Percentiles rank a stretch among this genome's conserved stretches.
Evolutionary conservation across 2,888 invertebrate species (phyloP).

Genomic region (Diarsia dahlii): DNA sequence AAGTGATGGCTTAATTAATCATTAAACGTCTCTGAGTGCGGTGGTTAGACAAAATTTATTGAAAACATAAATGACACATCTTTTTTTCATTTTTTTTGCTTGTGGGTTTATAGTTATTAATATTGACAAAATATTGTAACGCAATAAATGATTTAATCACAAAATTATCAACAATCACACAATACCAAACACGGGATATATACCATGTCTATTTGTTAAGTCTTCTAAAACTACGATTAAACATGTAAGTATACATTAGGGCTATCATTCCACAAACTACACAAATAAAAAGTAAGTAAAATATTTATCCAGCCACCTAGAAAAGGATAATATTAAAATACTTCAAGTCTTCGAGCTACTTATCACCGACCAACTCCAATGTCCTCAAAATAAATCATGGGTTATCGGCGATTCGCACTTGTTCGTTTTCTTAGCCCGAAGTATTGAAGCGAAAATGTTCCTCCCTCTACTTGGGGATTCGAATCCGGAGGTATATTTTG

Average conservation of each 20-base stretch:
- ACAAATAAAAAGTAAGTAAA: background rate
- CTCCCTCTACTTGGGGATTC: background rate
- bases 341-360: slow-evolving; percentile 7
- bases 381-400: slow-evolving; percentile 56
- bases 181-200: too few species aligned
- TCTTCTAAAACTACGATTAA: background rate
- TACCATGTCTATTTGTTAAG: too few species aligned
- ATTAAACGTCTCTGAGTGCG: too few species aligned
- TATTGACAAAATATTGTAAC: background rate
- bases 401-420: slow-evolving; percentile 49
- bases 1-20: too few species aligned
- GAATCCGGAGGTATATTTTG: background rate
- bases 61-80: background rate
- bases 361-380: slow-evolving; percentile 19
- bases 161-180: background rate
- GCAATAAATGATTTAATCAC: background rate
- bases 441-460: slow-evolving; percentile 36
- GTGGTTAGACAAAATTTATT: background rate
- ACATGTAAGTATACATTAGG: too few species aligned
- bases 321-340: slow-evolving; percentile 31
- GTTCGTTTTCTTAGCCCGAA: slow-evolving; percentile 29
- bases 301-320: slow-evolving; percentile 3
- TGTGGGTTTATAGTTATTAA: too few species aligned
- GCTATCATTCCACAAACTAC: background rate
- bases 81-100: too few species aligned